Evolutionary conservation across 2,888 invertebrate species (phyloP).

Genomic region (Pandemis heparana): DNA sequence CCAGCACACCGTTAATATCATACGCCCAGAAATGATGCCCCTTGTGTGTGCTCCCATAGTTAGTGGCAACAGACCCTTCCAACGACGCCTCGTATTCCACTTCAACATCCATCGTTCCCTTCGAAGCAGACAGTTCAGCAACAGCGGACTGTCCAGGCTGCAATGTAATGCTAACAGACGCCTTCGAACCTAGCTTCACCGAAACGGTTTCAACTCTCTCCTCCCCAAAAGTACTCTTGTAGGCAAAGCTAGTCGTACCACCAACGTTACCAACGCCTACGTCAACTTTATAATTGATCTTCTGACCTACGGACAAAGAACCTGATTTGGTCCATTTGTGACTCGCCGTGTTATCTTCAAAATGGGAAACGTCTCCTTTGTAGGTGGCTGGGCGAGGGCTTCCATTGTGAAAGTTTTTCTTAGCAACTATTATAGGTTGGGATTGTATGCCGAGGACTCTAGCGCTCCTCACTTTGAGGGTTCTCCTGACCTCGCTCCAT

Average conservation of each 20-base stretch:
- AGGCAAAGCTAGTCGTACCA: constrained; percentile 33
- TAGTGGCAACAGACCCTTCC: constrained; percentile 19
- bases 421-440: constrained; percentile 7
- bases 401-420: constrained; percentile 27
- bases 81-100: constrained; percentile 33
- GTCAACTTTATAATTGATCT: constrained; percentile 31
- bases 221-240: constrained; percentile 31
- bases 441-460: constrained; percentile 7
- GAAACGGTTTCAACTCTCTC: constrained; percentile 18
- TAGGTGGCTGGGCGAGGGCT: constrained; percentile 11
- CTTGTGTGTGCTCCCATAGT: constrained; percentile 17
- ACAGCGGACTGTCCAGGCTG: constrained; percentile 25
- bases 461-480: constrained; percentile 27
- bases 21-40: constrained; percentile 34
- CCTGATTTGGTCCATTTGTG: constrained; percentile 33
- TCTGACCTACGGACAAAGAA: constrained; percentile 20
- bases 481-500: constrained; percentile 30
- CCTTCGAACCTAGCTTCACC: constrained; percentile 26
- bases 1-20: constrained; percentile 25
- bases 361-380: constrained; percentile 8
- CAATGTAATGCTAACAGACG: constrained; percentile 11
- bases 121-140: constrained; percentile 27
- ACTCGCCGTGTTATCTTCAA: constrained; percentile 23
- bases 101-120: constrained; percentile 37
- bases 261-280: constrained; percentile 19